phyloP scores from a whole-genome alignment of 2,797 vertebrate genomes.

The Epinephelus coioides region DNA sequence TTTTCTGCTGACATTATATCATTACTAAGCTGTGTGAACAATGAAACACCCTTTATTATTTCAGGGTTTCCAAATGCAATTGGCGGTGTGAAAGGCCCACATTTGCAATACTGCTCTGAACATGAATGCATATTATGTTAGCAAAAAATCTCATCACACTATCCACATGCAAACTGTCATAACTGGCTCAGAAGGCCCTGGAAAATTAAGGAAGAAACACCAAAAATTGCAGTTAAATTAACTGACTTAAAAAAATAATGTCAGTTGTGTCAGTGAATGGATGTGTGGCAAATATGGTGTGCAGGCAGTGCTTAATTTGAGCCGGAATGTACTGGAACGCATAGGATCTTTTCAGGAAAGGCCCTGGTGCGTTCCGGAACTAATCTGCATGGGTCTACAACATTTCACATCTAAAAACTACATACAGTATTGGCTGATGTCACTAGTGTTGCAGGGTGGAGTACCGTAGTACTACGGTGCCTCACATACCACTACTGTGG shows the following conservation, averaged over 20 bases:
- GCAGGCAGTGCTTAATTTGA: too few relatives aligned
- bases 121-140: slow-evolving; percentile 17
- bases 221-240: too few relatives aligned
- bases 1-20: slow-evolving; percentile 31
- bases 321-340: too few relatives aligned
- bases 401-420: too few relatives aligned
- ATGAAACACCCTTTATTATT: slow-evolving; percentile 10
- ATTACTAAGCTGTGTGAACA: slow-evolving; percentile 28
- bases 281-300: neutral
- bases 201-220: neutral
- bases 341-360: too few relatives aligned
- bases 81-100: neutral
- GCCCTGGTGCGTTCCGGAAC: too few relatives aligned
- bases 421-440: too few relatives aligned
- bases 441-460: too few relatives aligned
- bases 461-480: too few relatives aligned
- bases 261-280: neutral
- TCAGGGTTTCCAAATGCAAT: slow-evolving; percentile 7
- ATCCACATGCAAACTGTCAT: neutral
- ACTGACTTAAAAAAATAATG: too few relatives aligned
- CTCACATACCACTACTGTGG: too few relatives aligned
- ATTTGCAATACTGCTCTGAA: slow-evolving; percentile 13
- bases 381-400: too few relatives aligned
- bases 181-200: neutral
- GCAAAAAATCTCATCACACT: slow-evolving; percentile 4